phyloP scores from a whole-genome alignment of 53 echinoderm and acorn worm genomes.

The Paracentrotus lividus region DNA sequence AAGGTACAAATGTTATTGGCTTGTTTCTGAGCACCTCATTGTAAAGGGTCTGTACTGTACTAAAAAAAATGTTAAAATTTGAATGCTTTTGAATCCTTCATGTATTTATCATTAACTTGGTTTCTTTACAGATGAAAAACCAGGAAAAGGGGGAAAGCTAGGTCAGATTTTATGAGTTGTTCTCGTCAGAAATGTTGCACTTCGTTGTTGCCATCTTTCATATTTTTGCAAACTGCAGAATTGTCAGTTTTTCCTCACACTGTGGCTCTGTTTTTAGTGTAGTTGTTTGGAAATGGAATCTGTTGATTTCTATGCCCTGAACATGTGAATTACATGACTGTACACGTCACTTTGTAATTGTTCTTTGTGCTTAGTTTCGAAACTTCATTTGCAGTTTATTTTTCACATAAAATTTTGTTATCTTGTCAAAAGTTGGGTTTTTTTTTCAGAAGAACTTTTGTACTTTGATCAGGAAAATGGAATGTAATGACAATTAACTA shows the following conservation, averaged over 20 bases:
- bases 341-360: constrained; percentile 1
- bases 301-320: neutral
- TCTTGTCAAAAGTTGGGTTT: neutral
- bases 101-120: neutral
- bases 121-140: constrained; percentile 31
- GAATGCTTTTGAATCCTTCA: too few species aligned
- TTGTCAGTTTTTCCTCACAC: neutral
- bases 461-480: too few species aligned
- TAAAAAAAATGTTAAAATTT: too few species aligned
- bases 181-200: constrained; percentile 2
- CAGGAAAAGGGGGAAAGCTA: constrained; percentile 13
- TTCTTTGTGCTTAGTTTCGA: neutral
- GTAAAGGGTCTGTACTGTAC: too few species aligned
- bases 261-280: neutral
- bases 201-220: constrained; percentile 17
- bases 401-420: neutral
- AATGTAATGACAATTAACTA: too few species aligned
- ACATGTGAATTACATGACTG: too few species aligned
- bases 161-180: constrained; percentile 21
- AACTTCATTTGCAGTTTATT: neutral
- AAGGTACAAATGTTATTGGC: too few species aligned
- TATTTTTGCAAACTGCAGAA: neutral
- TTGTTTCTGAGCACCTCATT: too few species aligned
- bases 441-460: neutral
- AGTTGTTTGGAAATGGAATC: neutral